Base-by-base conservation (phyloP, 2,797 vertebrate species). In the Acanthornis magna region DNA sequence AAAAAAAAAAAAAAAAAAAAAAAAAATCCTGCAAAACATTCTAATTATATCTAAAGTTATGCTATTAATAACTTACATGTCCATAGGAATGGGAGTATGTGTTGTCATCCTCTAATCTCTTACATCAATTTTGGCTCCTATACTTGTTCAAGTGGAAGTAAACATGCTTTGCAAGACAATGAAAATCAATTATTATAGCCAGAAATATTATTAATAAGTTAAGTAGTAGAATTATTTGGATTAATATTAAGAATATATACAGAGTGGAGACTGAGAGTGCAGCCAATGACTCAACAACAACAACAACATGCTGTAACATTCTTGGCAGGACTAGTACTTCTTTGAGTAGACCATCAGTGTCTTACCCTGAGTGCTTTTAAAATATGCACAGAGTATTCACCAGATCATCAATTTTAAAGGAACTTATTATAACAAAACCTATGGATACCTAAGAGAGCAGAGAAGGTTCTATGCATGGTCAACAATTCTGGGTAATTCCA, bases 1-100 rank as follows among this genome's bases (percentile, higher is more conserved):
- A 92, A 82, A 60, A 30, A 92, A 82, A 60, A 30, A 92, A 82
- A 60, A 30, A 92, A 82, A 60, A 30, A 92, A 82, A 60, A 30
- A 45, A 73, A 51, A 16, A 9, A 4, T 7, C 8, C 11, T 58
- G 29, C 32, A 76, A 79, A 76, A 18, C 5, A 9, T 47, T 42
- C 3, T 32, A 55, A 15, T 72, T 48, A 27, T 26, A 43, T 7
- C 5, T 85, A 34, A 85, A 68, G 25, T 54, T 47, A 22, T 50
- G 9, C 3, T 89, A 48, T 48, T 71, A 67, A 23, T 50, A 70
- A 58, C 6, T 45, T 61, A 42, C 5, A 8, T 77, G 27, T 30
- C 45, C 9, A 30, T 10, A 67, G 12, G 29, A 62, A 8, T 62
- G 13, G 11, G 13, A 92, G 62, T 38, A 13, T 17, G 6, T 38